Evolutionary conservation across 92 coral and sea anemone genomes (phyloP), one percentile per base, ranked within the genome.

Genomic region (Bergia sp.): DNA sequence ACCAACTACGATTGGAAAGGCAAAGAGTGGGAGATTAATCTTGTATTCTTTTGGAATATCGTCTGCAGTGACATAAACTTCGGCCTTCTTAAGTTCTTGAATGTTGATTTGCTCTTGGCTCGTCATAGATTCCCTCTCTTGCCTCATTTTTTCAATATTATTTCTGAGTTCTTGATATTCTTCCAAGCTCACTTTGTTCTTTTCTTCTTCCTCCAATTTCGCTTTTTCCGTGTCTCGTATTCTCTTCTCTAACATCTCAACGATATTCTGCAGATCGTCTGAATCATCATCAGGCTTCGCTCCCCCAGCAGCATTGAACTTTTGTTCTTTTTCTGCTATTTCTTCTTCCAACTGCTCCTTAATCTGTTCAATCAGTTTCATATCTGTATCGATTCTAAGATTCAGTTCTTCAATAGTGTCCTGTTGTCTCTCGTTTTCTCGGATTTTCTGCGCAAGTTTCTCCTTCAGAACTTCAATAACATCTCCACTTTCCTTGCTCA

Each of bases 121-220:
- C 84, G 77, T 85, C 53, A 91, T 91, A 53, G 76, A 49, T 67
- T 93, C 96, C n/a, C 98, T 90, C 38, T 89, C 89, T 55, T 77
- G 88, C 72, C 90, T 92, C 89, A 95, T 87, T 55, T 88, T 82
- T 36, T 95, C 98, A 5, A 95, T 93, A 57, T 92, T 94, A 43
- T 83, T 89, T 76, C 95, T 86, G 37, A 95, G 91, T 50, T 88
- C 89, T 76, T 89, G 94, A 83, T 95, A 95, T 84, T 95, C 98
- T 36, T 92, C 93, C 23, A 86, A 87, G 67, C 89, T 91, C 72
- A 79, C 78, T 50, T 86, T 85, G 43, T 85, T 87, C 90, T 82
- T 89, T 75, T 95, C 92, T 3, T 93, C 89, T 79, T 94, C 98
- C 21, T 85, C 90, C 16, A 95, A 86, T 49, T 90, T 92, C 0